A percentile compares a stretch with the other conserved stretches of the same genome.
Conservation (phyloP, 2,888 invertebrate species). For the Micropterix aruncella region DNA sequence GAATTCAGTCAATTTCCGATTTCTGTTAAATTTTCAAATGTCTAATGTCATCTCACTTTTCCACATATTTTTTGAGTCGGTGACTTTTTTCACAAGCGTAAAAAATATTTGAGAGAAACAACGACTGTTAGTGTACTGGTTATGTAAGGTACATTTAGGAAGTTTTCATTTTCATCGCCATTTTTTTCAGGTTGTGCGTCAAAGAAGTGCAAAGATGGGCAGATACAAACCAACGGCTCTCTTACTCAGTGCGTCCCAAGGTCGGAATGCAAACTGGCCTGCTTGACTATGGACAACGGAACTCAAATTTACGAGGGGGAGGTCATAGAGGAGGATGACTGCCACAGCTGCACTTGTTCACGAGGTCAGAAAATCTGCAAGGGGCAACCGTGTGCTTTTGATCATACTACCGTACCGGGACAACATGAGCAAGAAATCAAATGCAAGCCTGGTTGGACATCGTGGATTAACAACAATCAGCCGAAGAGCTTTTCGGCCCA, state of each 20-base stretch:
- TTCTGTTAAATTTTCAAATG: too few species aligned
- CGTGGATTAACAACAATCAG: conserved; percentile 56
- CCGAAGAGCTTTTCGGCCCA: conserved; percentile 17
- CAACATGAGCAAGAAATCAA: conserved; percentile 24
- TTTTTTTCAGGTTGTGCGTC: conserved; percentile 1
- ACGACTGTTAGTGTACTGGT: too few species aligned
- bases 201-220: conserved; percentile 56
- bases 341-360: conserved; percentile 69
- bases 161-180: too few species aligned
- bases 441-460: conserved; percentile 64
- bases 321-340: conserved; percentile 56
- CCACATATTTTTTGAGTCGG: too few species aligned
- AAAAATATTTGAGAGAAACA: too few species aligned
- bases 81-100: too few species aligned
- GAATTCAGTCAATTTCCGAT: too few species aligned
- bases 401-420: conserved; percentile 15
- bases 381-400: conserved; percentile 50
- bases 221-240: conserved; percentile 56
- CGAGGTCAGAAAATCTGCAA: conserved; percentile 53
- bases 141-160: too few species aligned
- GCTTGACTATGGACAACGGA: conserved; percentile 50
- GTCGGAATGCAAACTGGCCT: conserved; percentile 53
- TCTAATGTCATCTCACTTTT: too few species aligned
- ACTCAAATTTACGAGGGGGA: conserved; percentile 64
- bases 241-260: conserved; percentile 62